Percentiles rank a stretch among this genome's conserved stretches.
Conservation (phyloP, 2,113 vertebrate species). For the Oreotrochilus melanogaster region DNA sequence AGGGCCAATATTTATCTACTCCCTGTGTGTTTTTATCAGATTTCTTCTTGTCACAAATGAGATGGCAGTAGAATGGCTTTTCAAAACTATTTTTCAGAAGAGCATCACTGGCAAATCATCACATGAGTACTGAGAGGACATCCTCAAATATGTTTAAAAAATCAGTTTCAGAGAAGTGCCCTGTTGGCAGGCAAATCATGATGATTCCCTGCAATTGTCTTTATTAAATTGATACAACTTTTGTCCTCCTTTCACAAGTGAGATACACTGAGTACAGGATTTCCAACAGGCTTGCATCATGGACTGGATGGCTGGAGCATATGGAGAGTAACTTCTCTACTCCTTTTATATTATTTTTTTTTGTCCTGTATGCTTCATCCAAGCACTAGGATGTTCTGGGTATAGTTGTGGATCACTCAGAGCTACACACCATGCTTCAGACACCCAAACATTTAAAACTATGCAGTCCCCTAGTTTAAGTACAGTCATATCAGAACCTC, state of each 20-base stretch:
- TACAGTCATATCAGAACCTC: background rate
- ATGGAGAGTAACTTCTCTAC: background rate
- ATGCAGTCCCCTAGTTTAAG: background rate
- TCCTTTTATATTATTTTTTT: background rate
- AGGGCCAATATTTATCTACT: background rate
- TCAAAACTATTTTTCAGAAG: background rate
- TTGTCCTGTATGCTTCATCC: background rate
- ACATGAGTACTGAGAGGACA: background rate
- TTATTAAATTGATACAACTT: background rate
- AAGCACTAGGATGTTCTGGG: background rate
- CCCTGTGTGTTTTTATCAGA: background rate
- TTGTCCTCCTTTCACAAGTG: background rate
- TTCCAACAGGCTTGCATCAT: background rate
- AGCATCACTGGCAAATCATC: background rate
- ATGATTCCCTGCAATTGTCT: background rate
- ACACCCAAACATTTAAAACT: background rate
- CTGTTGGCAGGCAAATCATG: background rate
- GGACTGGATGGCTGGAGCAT: background rate
- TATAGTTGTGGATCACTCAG: background rate
- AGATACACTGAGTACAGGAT: background rate
- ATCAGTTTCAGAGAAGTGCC: background rate
- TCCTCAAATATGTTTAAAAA: background rate
- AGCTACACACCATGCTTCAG: background rate
- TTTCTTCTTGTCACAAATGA: background rate
- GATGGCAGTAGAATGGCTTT: background rate